Base-by-base conservation (phyloP, 2,797 vertebrate genomes). In the Poecile montanus region DNA sequence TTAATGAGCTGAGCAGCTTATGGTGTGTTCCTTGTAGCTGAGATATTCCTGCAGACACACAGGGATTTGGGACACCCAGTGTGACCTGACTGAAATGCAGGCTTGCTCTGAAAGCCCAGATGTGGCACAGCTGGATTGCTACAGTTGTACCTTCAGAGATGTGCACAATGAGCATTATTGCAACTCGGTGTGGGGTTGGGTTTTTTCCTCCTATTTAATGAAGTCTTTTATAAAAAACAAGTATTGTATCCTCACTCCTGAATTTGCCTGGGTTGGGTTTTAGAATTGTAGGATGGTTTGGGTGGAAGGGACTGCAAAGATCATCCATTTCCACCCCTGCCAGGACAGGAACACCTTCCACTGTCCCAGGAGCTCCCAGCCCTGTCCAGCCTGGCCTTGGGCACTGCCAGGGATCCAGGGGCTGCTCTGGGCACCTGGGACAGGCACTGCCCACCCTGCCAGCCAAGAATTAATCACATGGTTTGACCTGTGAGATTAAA, bases 1-100 rank as follows among this genome's bases (percentile, higher is more conserved):
- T 81, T 91, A 78, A 79, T 85, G 85, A 85, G 85, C 45, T 56
- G 83, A 95, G 73, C 88, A 94, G 72, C 88, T 88, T 34, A 42
- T 7, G 51, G 88, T 34, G 10, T 40, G 1, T 45, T 62, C 74
- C 88, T 92, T 36, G 62, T 48, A 42, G 63, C 63, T 93, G 76
- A 79, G 89, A 29, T 48, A 36, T 84, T 95, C 84, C 88, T 92
- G 60, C 88, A 84, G 73, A 79, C 78, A 63, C 51, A 11, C 50
- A 30, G 78, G 45, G 45, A 45, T 81, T 68, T 47, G 56, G 45
- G 66, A 62, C 70, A 57, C 77, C 80, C 32, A 2, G 44, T 60
- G 58, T 82, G 84, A 70, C 61, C 42, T 6, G 16, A 27, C 47
- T 56, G 11, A 67, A 80, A 16, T 6, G 23, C 40, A 22, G 54